A percentile compares a stretch with the other conserved stretches of the same genome.
phyloP scores from a whole-genome alignment of 2,113 vertebrate species.

The Eolophus roseicapilla region DNA sequence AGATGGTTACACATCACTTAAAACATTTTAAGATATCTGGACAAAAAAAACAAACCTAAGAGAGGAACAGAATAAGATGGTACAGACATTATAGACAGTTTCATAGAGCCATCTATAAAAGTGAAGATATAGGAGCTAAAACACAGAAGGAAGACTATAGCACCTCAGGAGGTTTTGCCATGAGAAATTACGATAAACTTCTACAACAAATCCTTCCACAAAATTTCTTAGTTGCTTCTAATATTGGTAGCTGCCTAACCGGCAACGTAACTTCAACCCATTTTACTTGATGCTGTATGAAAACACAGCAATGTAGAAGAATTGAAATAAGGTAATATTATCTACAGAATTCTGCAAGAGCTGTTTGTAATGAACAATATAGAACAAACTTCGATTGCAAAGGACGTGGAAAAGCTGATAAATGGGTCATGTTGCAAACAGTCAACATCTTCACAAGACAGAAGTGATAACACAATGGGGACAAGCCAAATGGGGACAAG shows the following conservation, averaged over 20 bases:
- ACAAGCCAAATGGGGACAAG: neutral
- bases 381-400: neutral
- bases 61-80: neutral
- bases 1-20: neutral
- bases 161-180: neutral
- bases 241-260: neutral
- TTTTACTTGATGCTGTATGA: neutral
- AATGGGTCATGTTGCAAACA: neutral
- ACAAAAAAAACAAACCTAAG: neutral
- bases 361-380: neutral
- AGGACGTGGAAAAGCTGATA: neutral
- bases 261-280: neutral
- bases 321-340: neutral
- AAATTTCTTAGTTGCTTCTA: neutral
- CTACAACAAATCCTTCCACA: neutral
- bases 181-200: too few relatives aligned
- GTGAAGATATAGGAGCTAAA: neutral
- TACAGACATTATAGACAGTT: too few relatives aligned
- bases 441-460: neutral
- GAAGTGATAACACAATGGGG: neutral
- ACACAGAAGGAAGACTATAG: neutral
- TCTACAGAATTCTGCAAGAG: neutral
- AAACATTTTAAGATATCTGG: neutral
- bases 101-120: neutral
- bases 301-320: neutral